Evolutionary conservation across 1,140 invertebrate genomes (phyloP).

Genomic region (Solen grandis): DNA sequence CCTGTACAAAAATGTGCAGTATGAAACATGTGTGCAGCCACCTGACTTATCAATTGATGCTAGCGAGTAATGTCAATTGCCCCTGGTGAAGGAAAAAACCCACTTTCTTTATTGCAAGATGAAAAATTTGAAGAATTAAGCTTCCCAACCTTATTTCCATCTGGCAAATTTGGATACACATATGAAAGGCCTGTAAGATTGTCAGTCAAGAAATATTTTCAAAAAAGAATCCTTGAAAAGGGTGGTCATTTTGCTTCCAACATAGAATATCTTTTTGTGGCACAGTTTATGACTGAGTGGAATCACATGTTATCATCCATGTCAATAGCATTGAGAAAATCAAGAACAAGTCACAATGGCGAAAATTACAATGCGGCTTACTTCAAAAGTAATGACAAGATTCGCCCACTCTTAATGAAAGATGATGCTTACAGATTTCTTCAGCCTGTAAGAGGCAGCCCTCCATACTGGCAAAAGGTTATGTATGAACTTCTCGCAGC

Average conservation of each 20-base stretch:
- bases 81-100: slow-evolving; percentile 47
- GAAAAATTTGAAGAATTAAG: slow-evolving; percentile 52
- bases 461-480: slow-evolving; percentile 57
- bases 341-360: slow-evolving; percentile 12
- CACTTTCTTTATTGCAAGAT: slow-evolving; percentile 31
- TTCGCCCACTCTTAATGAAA: slow-evolving; percentile 42
- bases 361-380: slow-evolving; percentile 41
- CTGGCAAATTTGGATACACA: slow-evolving; percentile 51
- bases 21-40: slow-evolving; percentile 46
- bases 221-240: slow-evolving; percentile 47
- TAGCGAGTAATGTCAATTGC: slow-evolving; percentile 40
- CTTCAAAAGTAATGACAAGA: slow-evolving; percentile 32
- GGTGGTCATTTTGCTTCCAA: slow-evolving; percentile 39
- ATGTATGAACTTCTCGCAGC: slow-evolving; percentile 55
- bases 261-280: slow-evolving; percentile 52
- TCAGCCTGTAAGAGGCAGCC: slow-evolving; percentile 47
- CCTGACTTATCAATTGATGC: slow-evolving; percentile 44
- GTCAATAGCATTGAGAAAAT: slow-evolving; percentile 41
- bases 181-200: slow-evolving; percentile 37
- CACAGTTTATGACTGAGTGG: slow-evolving; percentile 48
- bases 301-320: slow-evolving; percentile 40
- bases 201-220: too few species aligned
- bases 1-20: slow-evolving; percentile 38
- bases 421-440: slow-evolving; percentile 58
- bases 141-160: slow-evolving; percentile 49